phyloP scores from a whole-genome alignment of 2,113 vertebrate genomes.

The Euleptes europaea region DNA sequence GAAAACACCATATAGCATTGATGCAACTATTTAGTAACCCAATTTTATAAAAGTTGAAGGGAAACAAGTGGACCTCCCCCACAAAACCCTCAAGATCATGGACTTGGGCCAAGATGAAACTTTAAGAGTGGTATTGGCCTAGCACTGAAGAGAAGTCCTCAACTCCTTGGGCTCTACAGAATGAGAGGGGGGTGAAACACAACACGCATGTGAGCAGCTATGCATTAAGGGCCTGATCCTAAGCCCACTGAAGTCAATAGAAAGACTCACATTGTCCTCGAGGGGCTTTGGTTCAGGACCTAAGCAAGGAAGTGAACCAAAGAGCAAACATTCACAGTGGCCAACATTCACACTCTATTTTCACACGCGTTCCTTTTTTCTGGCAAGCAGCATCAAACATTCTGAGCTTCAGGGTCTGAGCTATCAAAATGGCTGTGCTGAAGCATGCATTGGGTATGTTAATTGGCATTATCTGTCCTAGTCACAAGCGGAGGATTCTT shows the following conservation, averaged over 20 bases:
- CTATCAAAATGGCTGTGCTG: not conserved
- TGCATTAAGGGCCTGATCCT: constrained; percentile 39
- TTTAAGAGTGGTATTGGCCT: not conserved
- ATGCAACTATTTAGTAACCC: not conserved
- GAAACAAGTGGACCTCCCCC: not conserved
- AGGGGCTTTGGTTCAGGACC: constrained; percentile 38
- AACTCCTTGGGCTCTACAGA: not conserved
- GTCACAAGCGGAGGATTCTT: not conserved
- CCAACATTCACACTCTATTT: not conserved
- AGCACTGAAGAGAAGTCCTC: not conserved
- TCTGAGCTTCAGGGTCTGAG: not conserved
- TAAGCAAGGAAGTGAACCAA: constrained; percentile 23
- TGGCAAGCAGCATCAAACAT: not conserved
- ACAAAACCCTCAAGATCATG: too few relatives aligned
- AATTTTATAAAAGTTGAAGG: not conserved
- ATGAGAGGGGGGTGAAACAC: not conserved
- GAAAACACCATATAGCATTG: not conserved
- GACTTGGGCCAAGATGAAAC: not conserved
- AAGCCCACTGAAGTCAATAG: constrained; percentile 41
- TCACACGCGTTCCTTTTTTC: not conserved
- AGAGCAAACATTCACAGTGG: not conserved
- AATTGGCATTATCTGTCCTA: not conserved
- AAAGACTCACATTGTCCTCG: constrained; percentile 38
- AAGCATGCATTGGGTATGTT: too few relatives aligned
- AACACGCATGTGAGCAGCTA: not conserved